These are phyloP conservation scores for Octomys mimax DNA, from an alignment of 2,797 vertebrate species.

Conservation along the genomic window DNA sequence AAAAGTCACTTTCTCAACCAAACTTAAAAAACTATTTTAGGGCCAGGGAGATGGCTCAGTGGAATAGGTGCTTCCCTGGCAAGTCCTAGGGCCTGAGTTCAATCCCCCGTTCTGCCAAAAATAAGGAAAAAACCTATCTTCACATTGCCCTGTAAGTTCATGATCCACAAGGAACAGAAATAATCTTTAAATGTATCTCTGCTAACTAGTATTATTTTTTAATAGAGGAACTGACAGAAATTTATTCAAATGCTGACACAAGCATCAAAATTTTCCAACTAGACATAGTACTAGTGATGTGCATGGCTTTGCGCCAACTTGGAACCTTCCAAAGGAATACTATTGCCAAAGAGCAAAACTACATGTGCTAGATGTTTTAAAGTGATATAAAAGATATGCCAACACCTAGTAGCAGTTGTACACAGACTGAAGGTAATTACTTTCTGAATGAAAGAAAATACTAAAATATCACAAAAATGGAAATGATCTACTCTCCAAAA, in stretches of 20 bases:
- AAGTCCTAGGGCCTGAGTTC: too few species aligned
- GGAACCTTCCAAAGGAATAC: slow-evolving; percentile 42
- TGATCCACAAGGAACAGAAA: background rate
- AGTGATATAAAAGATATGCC: background rate
- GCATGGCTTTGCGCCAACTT: background rate
- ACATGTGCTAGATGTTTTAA: background rate
- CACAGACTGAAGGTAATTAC: background rate
- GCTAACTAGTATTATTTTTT: background rate
- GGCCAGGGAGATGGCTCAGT: too few species aligned
- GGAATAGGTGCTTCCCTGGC: too few species aligned
- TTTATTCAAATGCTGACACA: slow-evolving; percentile 54
- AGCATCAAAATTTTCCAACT: slow-evolving; percentile 39
- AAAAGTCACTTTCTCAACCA: slow-evolving; percentile 27
- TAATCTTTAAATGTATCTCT: background rate
- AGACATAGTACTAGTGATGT: background rate
- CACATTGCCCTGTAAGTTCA: background rate
- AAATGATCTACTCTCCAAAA: background rate
- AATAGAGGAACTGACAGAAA: background rate
- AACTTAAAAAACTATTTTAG: background rate
- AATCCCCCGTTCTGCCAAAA: too few species aligned
- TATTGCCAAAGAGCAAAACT: slow-evolving; percentile 7
- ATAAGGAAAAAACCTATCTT: background rate
- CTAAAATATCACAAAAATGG: background rate
- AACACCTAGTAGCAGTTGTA: background rate
- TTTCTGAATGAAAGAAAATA: background rate